These are phyloP conservation scores for Gymnopithys bicolor DNA, from an alignment of 2,797 vertebrate genomes.

Conservation along the genomic window DNA sequence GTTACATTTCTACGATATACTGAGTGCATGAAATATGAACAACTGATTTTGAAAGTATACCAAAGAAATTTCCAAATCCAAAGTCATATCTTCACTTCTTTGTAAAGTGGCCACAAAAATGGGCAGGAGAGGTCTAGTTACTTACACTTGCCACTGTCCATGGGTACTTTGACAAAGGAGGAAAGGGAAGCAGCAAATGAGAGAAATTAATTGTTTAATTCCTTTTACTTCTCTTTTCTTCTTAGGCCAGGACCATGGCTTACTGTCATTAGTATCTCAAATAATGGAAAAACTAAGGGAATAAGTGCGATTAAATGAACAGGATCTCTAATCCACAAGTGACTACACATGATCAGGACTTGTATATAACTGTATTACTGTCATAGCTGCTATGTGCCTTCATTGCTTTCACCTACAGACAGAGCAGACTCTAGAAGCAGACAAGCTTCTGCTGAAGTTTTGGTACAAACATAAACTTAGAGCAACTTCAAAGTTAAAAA, in stretches of 20 bases:
- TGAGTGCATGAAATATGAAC: not conserved
- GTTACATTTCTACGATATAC: not conserved
- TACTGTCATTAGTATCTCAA: not conserved
- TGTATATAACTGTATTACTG: not conserved
- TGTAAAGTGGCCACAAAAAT: not conserved
- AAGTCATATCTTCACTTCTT: not conserved
- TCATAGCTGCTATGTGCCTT: not conserved
- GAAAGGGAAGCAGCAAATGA: not conserved
- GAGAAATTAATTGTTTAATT: not conserved
- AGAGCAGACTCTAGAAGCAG: not conserved
- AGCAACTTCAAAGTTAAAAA: not conserved
- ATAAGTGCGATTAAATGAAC: not conserved
- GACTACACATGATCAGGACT: not conserved
- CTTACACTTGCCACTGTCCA: not conserved
- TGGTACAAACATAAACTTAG: not conserved
- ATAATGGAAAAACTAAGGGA: not conserved
- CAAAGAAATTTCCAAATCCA: not conserved
- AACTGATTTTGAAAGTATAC: not conserved
- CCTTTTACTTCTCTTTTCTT: not conserved
- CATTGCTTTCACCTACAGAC: not conserved
- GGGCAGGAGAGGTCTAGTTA: not conserved
- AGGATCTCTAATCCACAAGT: not conserved
- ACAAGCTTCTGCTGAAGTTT: not conserved
- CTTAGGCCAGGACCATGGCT: not conserved
- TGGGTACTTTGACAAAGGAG: not conserved